phyloP scores from a whole-genome alignment of 2,797 vertebrate species.

The Crocidura indochinensis region DNA sequence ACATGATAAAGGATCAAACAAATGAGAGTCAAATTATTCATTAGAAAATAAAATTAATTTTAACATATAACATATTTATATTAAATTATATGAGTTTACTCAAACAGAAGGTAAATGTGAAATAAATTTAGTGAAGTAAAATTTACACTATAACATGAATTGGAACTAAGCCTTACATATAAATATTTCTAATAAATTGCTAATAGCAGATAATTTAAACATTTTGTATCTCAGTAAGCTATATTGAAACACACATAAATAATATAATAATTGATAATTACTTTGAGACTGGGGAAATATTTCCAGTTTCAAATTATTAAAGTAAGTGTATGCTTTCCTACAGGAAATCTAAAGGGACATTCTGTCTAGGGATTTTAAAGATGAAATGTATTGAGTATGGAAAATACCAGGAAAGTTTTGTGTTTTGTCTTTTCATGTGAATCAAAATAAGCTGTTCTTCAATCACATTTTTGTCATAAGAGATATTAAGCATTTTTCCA shows the following conservation, averaged over 20 bases:
- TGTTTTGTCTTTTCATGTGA: not conserved
- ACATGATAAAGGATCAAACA: not conserved
- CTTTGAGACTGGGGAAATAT: conserved; percentile 12
- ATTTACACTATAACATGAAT: not conserved
- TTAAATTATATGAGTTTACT: too few species aligned
- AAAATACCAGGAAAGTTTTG: not conserved
- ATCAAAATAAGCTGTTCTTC: conserved; percentile 9
- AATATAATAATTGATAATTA: conserved; percentile 25
- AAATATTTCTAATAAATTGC: conserved; percentile 27
- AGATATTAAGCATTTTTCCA: too few species aligned
- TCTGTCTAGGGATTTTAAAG: conserved; percentile 31
- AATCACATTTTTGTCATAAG: too few species aligned
- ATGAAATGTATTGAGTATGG: not conserved
- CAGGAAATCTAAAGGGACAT: conserved; percentile 1
- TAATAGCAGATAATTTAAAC: not conserved
- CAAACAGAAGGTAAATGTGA: too few species aligned
- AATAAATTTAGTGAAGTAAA: too few species aligned
- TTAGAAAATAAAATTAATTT: conserved; percentile 21
- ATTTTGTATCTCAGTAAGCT: not conserved
- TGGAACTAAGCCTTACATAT: not conserved
- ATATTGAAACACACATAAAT: not conserved
- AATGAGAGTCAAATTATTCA: not conserved
- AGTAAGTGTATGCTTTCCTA: not conserved
- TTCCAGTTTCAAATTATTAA: conserved; percentile 45
- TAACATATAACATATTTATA: too few species aligned